Conservation (phyloP, 37 sponge, comb jelly and placozoan species). For the Hexactinellida sp. region DNA sequence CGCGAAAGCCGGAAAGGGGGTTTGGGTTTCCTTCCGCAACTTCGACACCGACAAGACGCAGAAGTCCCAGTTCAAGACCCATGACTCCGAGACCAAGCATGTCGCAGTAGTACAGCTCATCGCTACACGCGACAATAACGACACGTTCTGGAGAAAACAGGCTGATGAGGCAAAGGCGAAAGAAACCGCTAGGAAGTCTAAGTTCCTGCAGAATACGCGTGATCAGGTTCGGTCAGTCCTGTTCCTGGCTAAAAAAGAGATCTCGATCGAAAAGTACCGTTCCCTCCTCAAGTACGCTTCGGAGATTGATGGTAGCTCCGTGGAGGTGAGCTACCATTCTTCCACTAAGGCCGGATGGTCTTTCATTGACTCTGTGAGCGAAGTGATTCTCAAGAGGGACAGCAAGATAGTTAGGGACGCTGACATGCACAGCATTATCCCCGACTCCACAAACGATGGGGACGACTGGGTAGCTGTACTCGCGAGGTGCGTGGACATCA, state of each 20-base stretch:
- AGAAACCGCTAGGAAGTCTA: neutral
- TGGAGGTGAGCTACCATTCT: neutral
- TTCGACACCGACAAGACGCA: neutral
- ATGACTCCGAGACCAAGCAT: neutral
- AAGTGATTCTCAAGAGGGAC: neutral
- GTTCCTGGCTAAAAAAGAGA: neutral
- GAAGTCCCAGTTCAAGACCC: neutral
- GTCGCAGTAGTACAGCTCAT: too few relatives aligned
- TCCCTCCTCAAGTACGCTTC: neutral
- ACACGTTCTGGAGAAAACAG: neutral
- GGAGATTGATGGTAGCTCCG: neutral
- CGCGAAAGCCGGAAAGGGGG: neutral
- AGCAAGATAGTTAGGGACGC: neutral
- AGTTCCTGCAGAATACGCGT: neutral
- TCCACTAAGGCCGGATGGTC: neutral
- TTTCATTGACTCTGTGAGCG: neutral
- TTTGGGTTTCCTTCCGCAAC: neutral
- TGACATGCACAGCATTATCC: neutral
- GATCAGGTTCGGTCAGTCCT: neutral
- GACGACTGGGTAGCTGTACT: neutral
- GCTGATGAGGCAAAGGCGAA: neutral
- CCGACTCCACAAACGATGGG: neutral
- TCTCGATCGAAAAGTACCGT: neutral
- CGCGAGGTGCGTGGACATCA: neutral
- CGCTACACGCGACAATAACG: neutral